Evolutionary conservation across 2,113 vertebrate species (phyloP), one percentile per base, ranked within the genome.

Genomic region (Grallaria varia): DNA sequence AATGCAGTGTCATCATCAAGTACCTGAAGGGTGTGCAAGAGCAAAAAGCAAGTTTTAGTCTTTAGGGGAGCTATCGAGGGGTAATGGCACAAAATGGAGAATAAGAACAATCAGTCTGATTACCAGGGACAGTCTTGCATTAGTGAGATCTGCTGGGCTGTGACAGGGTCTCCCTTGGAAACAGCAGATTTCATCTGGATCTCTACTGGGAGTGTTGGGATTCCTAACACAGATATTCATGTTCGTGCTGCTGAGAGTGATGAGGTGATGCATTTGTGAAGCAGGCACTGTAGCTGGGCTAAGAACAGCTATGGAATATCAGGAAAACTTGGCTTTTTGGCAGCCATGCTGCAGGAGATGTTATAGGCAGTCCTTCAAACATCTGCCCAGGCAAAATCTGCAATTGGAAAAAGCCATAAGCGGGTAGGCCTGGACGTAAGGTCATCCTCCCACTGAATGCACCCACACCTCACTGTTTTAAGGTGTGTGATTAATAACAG

Each of bases 201-300:
- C 50, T 59, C 12, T 78, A 21, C 23, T 4, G 39, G 53, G 35
- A 59, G 33, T 60, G 62, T 82, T 85, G 89, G 44, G n/a, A 58
- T n/a, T 88, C 79, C 44, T 12, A 8, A 50, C 1, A 25, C 53
- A 60, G 58, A 55, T 20, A 60, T 37, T 69, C 15, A 45, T 8
- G 40, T 12, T 55, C 53, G 17, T 33, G 50, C 53, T 16, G 27
- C 56, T 71, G 49, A 42, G 50, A 27, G 1, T 7, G 37, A 63
- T 56, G 69, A 1, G 2, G 25, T 16, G 35, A 64, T 3, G 5
- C 18, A 19, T 18, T 44, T 3, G 0, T 7, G 21, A 50, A 76
- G 49, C 35, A 68, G 62, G 64, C 0, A 0, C 63, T 77, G 63
- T 56, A 86, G 72, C 40, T 73, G 35, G 42, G 40, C 62, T 37